phyloP scores from a whole-genome alignment of 2,888 invertebrate species.

The Morpho deidamia region DNA sequence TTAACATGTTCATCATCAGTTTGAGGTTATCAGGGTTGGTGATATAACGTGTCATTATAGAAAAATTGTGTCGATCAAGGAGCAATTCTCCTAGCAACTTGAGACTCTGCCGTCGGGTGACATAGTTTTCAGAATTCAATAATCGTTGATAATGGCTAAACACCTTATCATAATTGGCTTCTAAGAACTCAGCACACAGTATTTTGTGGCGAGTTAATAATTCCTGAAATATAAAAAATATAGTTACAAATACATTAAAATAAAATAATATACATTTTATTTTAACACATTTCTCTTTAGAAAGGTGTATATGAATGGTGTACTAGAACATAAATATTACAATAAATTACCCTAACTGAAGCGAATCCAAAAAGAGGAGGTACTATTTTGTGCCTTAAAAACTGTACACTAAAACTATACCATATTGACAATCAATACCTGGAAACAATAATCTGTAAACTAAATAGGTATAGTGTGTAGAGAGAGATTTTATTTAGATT shows the following conservation, averaged over 20 bases:
- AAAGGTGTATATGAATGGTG: too few relatives aligned
- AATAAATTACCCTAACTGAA: too few relatives aligned
- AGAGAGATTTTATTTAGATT: too few relatives aligned
- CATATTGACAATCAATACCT: too few relatives aligned
- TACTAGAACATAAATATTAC: too few relatives aligned
- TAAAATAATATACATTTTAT: slow-evolving; percentile 1
- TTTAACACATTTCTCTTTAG: background rate
- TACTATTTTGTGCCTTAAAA: too few relatives aligned
- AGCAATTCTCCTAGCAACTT: slow-evolving; percentile 98
- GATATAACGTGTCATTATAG: slow-evolving; percentile 98
- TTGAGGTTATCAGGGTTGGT: slow-evolving; percentile 99
- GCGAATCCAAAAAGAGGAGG: too few relatives aligned
- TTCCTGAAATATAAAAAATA: slow-evolving; percentile 85
- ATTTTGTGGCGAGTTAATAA: slow-evolving; percentile 96
- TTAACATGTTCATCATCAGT: slow-evolving; percentile 99
- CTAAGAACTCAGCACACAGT: slow-evolving; percentile 98
- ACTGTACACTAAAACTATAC: too few relatives aligned
- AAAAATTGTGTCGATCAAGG: slow-evolving; percentile 99
- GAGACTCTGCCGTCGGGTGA: slow-evolving; percentile 98
- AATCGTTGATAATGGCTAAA: slow-evolving; percentile 98
- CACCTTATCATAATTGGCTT: slow-evolving; percentile 99
- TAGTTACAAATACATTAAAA: too few relatives aligned
- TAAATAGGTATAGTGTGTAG: too few relatives aligned
- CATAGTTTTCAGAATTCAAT: slow-evolving; percentile 99
- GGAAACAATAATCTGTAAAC: too few relatives aligned